These are phyloP conservation scores for Lycaena phlaeas DNA, from an alignment of 2,888 invertebrate species.

Conservation along the genomic window DNA sequence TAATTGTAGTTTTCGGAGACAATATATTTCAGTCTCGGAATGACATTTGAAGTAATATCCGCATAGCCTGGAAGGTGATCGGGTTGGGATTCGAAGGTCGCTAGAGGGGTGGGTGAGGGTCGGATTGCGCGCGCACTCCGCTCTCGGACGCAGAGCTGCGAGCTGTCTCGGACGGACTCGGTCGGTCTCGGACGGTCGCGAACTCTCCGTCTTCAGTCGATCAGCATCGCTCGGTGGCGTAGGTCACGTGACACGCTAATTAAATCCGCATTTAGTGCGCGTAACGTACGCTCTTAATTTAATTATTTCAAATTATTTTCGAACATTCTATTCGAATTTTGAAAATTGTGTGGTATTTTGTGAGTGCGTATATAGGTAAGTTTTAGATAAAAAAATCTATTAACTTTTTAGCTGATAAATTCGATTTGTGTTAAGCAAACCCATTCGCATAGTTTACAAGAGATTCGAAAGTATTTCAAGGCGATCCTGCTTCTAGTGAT, in stretches of 20 bases:
- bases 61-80: neutral
- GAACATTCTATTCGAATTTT: no score
- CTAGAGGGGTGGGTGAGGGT: neutral
- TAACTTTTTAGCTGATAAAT: slow-evolving; percentile 35
- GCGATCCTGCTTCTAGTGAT: slow-evolving; percentile 52
- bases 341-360: neutral
- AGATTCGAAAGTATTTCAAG: slow-evolving; percentile 71
- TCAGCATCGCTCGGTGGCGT: slow-evolving; percentile 45
- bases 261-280: slow-evolving; percentile 14
- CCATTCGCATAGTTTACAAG: slow-evolving; percentile 61
- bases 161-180: slow-evolving; percentile 10
- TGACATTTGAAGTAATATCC: no score
- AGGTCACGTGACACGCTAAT: slow-evolving; percentile 13
- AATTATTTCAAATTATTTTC: no score
- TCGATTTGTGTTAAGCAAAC: slow-evolving; percentile 49
- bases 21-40: no score
- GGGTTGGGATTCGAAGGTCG: no score
- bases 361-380: neutral
- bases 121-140: slow-evolving; percentile 19
- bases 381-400: neutral
- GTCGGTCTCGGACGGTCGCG: slow-evolving; percentile 10
- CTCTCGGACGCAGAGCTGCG: slow-evolving; percentile 3
- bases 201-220: slow-evolving; percentile 42
- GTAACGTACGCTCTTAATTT: neutral
- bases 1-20: no score